Conservation (phyloP, 1,140 invertebrate species). For the Macrobrachium rosenbergii region DNA sequence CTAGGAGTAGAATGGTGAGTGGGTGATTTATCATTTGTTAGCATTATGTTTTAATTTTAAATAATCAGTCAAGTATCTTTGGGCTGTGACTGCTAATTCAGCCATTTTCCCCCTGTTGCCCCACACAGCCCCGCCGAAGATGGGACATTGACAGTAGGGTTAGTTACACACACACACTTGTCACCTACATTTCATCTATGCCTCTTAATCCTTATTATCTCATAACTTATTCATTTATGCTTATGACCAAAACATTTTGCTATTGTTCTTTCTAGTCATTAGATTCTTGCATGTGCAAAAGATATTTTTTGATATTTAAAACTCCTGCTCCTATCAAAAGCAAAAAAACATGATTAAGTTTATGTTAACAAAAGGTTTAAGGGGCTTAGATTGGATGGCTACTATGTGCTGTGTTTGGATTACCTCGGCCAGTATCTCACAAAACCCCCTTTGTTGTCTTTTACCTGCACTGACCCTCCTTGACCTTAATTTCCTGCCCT, state of each 20-base stretch:
- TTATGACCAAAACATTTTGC: background rate
- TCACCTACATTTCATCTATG: conserved; percentile 38
- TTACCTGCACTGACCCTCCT: conserved; percentile 3
- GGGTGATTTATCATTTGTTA: background rate
- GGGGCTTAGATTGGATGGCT: conserved; percentile 31
- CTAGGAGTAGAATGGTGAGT: too few relatives aligned
- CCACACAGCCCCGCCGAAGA: conserved; percentile 64
- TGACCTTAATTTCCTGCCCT: background rate
- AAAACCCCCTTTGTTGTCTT: conserved; percentile 30
- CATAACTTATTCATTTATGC: background rate
- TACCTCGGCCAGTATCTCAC: conserved; percentile 41
- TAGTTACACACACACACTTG: conserved; percentile 61
- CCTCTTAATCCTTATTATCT: background rate
- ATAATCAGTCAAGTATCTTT: conserved; percentile 1
- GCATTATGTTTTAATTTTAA: conserved; percentile 14
- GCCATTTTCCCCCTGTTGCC: conserved; percentile 48
- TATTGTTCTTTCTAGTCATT: background rate
- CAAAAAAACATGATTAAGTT: background rate
- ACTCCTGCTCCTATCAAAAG: background rate
- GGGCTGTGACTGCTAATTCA: conserved; percentile 53
- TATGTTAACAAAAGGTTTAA: background rate
- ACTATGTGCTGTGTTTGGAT: conserved; percentile 52
- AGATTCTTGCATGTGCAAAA: background rate
- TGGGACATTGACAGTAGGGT: conserved; percentile 66
- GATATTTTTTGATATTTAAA: background rate